A percentile compares a stretch with the other conserved stretches of the same genome.
Conservation (phyloP, 2,888 invertebrate species). For the Eulithis prunata region DNA sequence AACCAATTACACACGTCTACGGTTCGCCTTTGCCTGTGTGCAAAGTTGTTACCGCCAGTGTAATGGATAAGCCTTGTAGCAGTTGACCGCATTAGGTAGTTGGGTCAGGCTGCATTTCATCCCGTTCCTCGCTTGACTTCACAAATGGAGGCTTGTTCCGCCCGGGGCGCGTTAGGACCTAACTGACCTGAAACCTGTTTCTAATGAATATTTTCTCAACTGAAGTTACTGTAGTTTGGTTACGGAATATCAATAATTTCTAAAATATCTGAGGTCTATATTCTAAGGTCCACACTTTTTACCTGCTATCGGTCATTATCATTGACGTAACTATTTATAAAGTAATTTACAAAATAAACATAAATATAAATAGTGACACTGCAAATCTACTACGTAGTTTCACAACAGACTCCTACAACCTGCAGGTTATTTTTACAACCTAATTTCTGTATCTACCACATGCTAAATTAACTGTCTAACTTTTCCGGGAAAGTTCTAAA, state of each 20-base stretch:
- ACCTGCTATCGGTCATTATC: no score
- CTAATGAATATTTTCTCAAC: slow-evolving; percentile 29
- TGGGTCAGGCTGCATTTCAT: slow-evolving; percentile 44
- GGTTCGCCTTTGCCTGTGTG: neutral
- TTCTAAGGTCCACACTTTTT: no score
- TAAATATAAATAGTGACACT: no score
- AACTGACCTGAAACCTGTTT: slow-evolving; percentile 28
- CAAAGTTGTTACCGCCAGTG: slow-evolving; percentile 3
- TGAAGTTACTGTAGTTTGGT: slow-evolving; percentile 4
- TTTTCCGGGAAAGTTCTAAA: slow-evolving; percentile 1
- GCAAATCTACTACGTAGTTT: no score
- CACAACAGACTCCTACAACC: no score
- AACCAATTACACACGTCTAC: neutral
- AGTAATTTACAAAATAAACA: no score
- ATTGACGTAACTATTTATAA: no score
- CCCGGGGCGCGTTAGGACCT: slow-evolving; percentile 40
- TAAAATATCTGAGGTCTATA: no score
- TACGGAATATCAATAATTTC: slow-evolving; percentile 2
- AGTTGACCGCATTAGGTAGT: slow-evolving; percentile 23
- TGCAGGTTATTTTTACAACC: no score
- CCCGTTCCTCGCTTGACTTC: slow-evolving; percentile 54
- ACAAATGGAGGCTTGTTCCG: slow-evolving; percentile 43
- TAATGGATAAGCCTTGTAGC: slow-evolving; percentile 9
- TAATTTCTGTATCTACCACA: no score
- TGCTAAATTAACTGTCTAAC: slow-evolving; percentile 5